These are phyloP conservation scores for Euplexia lucipara DNA, from an alignment of 2,888 invertebrate species.

Conservation along the genomic window DNA sequence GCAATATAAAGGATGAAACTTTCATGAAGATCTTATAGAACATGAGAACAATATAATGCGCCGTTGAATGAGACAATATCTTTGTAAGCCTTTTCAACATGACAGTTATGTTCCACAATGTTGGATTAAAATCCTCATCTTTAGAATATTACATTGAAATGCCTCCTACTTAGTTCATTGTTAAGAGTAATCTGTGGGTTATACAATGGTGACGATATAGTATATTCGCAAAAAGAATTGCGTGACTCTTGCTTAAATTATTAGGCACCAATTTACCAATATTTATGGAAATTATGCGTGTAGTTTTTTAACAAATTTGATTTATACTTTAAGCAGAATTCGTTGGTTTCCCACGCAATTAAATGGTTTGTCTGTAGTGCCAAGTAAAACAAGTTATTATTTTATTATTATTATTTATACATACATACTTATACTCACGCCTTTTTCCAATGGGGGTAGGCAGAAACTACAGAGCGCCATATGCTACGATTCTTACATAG, in stretches of 20 bases:
- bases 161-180: conserved; percentile 24
- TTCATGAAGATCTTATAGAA: conserved; percentile 45
- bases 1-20: conserved; percentile 33
- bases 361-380: too few relatives aligned
- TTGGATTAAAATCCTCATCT: conserved; percentile 47
- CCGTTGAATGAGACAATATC: conserved; percentile 52
- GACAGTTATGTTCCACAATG: conserved; percentile 40
- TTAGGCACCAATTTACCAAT: background rate
- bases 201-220: too few relatives aligned
- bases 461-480: too few relatives aligned
- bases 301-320: too few relatives aligned
- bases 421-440: too few relatives aligned
- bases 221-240: conserved; percentile 3
- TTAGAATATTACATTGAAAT: conserved; percentile 47
- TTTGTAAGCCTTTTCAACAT: conserved; percentile 52
- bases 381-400: too few relatives aligned
- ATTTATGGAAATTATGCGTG: too few relatives aligned
- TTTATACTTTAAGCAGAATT: too few relatives aligned
- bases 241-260: background rate
- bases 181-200: conserved; percentile 9
- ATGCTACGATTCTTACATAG: too few relatives aligned
- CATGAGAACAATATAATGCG: conserved; percentile 45
- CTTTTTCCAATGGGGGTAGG: too few relatives aligned
- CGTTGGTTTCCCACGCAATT: too few relatives aligned
- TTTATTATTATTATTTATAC: too few relatives aligned